phyloP scores from a whole-genome alignment of 2,888 invertebrate genomes.

The Petrolisthes cinctipes region DNA sequence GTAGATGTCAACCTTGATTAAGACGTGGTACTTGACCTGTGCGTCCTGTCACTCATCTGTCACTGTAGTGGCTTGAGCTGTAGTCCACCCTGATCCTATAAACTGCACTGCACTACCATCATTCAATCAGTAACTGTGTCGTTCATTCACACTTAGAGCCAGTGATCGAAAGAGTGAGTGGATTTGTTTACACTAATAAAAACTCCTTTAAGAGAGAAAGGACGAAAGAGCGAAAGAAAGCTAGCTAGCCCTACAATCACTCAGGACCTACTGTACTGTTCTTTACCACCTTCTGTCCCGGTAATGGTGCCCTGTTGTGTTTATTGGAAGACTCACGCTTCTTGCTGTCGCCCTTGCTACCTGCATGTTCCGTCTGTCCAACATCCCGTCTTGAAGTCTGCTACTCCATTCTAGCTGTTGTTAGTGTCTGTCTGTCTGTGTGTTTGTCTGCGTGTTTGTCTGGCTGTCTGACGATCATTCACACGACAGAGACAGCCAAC shows the following conservation, averaged over 20 bases:
- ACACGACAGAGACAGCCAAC: constrained; percentile 19
- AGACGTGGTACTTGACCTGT: constrained; percentile 37
- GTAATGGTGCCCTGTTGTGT: neutral
- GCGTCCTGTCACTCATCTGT: constrained; percentile 35
- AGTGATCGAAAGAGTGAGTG: neutral
- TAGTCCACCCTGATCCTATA: constrained; percentile 44
- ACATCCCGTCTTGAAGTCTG: constrained; percentile 39
- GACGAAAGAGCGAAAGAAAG: neutral
- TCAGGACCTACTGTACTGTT: constrained; percentile 5
- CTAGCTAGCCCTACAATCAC: constrained; percentile 7
- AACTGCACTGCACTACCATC: constrained; percentile 43
- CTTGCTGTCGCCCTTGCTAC: constrained; percentile 31
- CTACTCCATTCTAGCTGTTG: constrained; percentile 44
- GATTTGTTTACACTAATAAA: neutral
- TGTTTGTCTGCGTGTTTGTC: constrained; percentile 38
- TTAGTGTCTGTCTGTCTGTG: constrained; percentile 40
- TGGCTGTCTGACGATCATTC: constrained; percentile 23
- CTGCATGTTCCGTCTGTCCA: constrained; percentile 50
- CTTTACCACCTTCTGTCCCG: constrained; percentile 6
- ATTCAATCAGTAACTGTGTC: constrained; percentile 30
- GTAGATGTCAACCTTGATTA: constrained; percentile 28
- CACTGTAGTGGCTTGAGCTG: constrained; percentile 45
- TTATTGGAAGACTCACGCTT: constrained; percentile 23
- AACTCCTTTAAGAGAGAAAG: neutral
- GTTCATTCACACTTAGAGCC: constrained; percentile 17